Conservation (phyloP, 2,888 invertebrate species). For the Anorthoa munda region DNA sequence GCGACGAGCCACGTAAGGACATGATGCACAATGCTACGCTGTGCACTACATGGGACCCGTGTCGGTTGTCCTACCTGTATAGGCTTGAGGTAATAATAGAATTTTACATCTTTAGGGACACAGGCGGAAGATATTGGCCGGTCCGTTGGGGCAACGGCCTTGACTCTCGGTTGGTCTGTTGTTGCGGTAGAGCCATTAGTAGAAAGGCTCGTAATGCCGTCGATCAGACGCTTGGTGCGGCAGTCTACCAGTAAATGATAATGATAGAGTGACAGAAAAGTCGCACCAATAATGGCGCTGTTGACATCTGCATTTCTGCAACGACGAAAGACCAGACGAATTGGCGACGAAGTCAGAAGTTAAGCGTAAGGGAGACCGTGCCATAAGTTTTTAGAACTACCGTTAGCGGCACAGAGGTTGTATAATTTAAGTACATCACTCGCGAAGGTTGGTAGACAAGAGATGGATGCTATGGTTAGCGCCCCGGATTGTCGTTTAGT, state of each 20-base stretch:
- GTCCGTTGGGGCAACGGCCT: background rate
- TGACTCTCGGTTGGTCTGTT: background rate
- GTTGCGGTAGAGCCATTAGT: background rate
- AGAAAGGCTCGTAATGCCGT: background rate
- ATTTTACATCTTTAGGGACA: background rate
- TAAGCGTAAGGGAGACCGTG: background rate
- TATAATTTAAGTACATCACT: no score
- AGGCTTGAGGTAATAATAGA: slow-evolving; percentile 82
- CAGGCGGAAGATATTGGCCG: no score
- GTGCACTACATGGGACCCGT: slow-evolving; percentile 87
- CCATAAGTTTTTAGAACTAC: background rate
- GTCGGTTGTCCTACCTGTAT: slow-evolving; percentile 85
- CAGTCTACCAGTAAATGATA: background rate
- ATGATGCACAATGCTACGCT: slow-evolving; percentile 87
- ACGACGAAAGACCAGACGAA: background rate
- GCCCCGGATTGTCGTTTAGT: no score
- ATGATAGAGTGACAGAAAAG: background rate
- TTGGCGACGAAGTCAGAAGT: background rate
- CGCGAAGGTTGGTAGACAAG: no score
- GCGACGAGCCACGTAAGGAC: slow-evolving; percentile 88
- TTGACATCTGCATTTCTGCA: background rate
- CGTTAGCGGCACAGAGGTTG: no score
- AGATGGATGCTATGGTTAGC: no score
- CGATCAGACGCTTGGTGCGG: background rate
- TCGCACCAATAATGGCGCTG: background rate